Evolutionary conservation across 2,113 vertebrate species (phyloP), one percentile per base, ranked within the genome.

Genomic region (Lepisosteus osseus): DNA sequence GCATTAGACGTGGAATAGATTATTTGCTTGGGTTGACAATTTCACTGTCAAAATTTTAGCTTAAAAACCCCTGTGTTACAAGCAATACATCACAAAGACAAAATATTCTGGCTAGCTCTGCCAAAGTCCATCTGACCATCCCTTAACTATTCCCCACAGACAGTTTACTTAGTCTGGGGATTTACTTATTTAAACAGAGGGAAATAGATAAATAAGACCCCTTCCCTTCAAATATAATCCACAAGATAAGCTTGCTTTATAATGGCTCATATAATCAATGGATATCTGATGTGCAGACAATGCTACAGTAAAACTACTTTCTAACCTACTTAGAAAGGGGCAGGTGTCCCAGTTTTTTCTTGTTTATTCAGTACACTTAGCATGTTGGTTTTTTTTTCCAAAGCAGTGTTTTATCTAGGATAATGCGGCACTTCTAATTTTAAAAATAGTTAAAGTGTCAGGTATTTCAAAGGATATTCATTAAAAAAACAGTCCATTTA

Each of bases 381-480:
- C 3, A 2, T 11, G 9, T 11, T 54, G 42, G 4, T 54, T 29
- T 72, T 29, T 55, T 15, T 51, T 69, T 43, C 41, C 9, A 9
- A 29, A 11, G 44, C 75, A 70, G 74, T 70, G 77, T 84, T 80
- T 86, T 89, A 86, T 87, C 85, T 86, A 83, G 83, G 87, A 82
- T 90, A 86, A 87, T 86, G 81, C 84, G 81, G 85, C 42, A 64
- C 75, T 81, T 76, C 84, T 86, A 85, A 87, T 86, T 89, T 86
- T 86, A 86, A 89, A 79, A 82, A 78, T 73, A 82, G 80, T 82
- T 80, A 80, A 79, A 78, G 74, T 76, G 80, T 83, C 85, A 86
- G 84, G 88, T 80, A 81, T 44, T 77, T 78, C 4, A 56, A 14
- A 68, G 54, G 61, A 7, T 43, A 6, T 29, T 51, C 44, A 14